phyloP scores from a whole-genome alignment of 2,797 vertebrate species.

The Trachops cirrhosus region DNA sequence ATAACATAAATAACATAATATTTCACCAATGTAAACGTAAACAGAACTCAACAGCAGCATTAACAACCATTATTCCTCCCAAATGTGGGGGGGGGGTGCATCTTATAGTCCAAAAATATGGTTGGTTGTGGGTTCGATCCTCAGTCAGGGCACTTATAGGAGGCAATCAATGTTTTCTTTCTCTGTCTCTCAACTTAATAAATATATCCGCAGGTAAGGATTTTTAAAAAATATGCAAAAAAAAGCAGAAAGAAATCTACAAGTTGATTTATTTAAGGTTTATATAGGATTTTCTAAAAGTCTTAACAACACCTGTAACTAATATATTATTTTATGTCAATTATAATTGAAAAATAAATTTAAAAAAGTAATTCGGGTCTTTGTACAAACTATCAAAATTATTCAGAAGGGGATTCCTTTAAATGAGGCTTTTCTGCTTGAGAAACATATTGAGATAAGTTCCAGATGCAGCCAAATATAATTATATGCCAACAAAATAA shows the following conservation, averaged over 20 bases:
- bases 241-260: background rate
- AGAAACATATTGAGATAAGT: background rate
- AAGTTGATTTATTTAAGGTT: background rate
- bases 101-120: no score
- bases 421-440: background rate
- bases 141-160: background rate
- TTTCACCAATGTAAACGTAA: no score
- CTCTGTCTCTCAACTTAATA: background rate
- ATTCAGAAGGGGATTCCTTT: constrained; percentile 10
- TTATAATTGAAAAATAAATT: background rate
- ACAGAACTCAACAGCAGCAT: no score
- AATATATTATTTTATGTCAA: background rate
- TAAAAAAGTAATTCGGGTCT: background rate
- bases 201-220: no score
- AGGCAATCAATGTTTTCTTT: background rate
- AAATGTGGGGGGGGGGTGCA: no score
- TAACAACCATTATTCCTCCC: no score
- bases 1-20: no score
- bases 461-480: background rate
- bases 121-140: no score
- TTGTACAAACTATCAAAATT: background rate
- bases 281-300: background rate
- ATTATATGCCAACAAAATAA: constrained; percentile 17
- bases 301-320: background rate
- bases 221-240: background rate